Base-by-base conservation (phyloP, 2,113 vertebrate genomes). In the Crypturellus undulatus region DNA sequence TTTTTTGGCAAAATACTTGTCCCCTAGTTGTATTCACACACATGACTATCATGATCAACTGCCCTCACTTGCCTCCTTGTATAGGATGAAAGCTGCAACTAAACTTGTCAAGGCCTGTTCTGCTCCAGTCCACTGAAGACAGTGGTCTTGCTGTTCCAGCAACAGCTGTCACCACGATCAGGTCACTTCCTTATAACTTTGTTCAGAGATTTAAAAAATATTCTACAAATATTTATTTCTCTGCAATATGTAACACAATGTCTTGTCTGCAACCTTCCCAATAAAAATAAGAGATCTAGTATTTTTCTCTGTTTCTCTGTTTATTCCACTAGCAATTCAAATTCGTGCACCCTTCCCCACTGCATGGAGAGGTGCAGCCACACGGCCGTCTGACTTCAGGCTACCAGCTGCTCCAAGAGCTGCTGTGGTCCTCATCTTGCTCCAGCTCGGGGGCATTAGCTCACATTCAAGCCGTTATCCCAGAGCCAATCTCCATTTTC, bases 341-440 rank as follows among this genome's bases (percentile, higher is more conserved):
- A 58, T 45, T 70, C 72, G 72, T 24, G 38, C 79, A 26, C 68
- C 3, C 43, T 28, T 21, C 28, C 4, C 13, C 59, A 47, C 40
- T n/a, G 1, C 3, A 3, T 9, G 67, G 76, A 64, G 60, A 73
- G 49, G 25, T 2, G 2, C 18, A 49, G 22, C 75, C 3, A 0
- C 7, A 34, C 3, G 2, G 67, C n/a, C 51, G 3, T 3, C 56
- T 30, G 14, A 25, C 47, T 38, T 38, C 0, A 0, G 59, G 68
- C 60, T 79, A 19, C 9, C 3, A 32, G 77, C 84, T 21, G 56
- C 73, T 24, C 64, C 64, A 73, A 87, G 25, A 78, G 87, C 56
- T 58, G 5, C 3, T 4, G 67, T 58, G 62, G 25, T 68, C 72
- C 45, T 77, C 42, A 22, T 38, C 32, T 40, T 34, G 45, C 60